Evolutionary conservation across 2,888 invertebrate genomes (phyloP), one percentile per base, ranked within the genome.

Genomic region (Agrotis segetum): DNA sequence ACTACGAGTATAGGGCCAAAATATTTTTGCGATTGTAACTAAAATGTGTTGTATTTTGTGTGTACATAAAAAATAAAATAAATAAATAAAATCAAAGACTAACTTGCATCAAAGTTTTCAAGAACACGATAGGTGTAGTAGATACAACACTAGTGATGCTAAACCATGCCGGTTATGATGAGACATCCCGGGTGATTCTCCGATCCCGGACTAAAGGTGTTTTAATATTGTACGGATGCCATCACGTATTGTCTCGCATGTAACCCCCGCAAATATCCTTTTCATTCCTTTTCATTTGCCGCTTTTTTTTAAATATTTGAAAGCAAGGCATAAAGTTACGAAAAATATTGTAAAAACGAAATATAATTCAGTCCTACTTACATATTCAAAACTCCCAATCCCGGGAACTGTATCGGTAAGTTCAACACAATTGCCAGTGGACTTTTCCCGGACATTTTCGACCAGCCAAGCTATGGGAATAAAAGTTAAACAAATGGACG

Each of bases 401-500:
- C 77, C 64, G 62, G 40, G 58, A 71, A 74, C 74, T 85, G 59
- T 75, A 84, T 81, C 58, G 75, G 64, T 73, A 77, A 74, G 77
- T 72, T 55, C 80, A 84, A 79, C 86, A 79, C 77, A 84, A 77
- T 74, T 70, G 74, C 74, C 13, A 14, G 66, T 71, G 56, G 61
- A 73, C 73, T 85, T 81, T 76, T 68, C 71, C 79, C 65, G 80
- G 75, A 77, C 75, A 82, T 82, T 84, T 82, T 84, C 77, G 79
- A 79, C 76, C 71, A 71, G 71, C 77, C 73, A 71, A 52, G 77
- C 83, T 67, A 79, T 75, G 81, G 85, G 87, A 88, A 88, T 89
- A 89, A 88, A 89, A 88, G 89, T 89, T 87, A 86, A 89, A 88
- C 89, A 89, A 88, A 87, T 83, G 88, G 84, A 86, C 85, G 79